phyloP scores from a whole-genome alignment of 2,888 invertebrate genomes.

The Brachypalpus laphriformis region DNA sequence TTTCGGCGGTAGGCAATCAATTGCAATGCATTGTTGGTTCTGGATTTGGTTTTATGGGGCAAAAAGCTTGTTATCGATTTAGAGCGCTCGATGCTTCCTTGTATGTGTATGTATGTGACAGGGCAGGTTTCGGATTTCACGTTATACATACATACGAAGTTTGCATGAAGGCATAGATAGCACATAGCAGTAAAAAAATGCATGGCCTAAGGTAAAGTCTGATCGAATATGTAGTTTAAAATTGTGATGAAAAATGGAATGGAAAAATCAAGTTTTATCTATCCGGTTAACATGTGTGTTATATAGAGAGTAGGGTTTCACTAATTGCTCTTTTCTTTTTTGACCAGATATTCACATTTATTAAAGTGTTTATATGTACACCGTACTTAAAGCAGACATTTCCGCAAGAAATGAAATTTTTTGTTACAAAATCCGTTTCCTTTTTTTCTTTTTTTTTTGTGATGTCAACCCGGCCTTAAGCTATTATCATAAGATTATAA shows the following conservation, averaged over 20 bases:
- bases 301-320: too few relatives aligned
- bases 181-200: neutral
- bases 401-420: too few relatives aligned
- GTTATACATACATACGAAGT: neutral
- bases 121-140: neutral
- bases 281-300: too few relatives aligned
- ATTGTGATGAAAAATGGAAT: neutral
- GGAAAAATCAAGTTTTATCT: neutral
- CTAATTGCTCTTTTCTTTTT: too few relatives aligned
- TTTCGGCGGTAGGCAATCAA: slow-evolving; percentile 3
- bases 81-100: neutral
- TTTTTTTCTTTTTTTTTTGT: too few relatives aligned
- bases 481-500: too few relatives aligned
- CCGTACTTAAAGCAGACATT: too few relatives aligned
- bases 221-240: neutral
- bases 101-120: neutral
- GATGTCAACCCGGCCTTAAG: too few relatives aligned
- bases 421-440: too few relatives aligned
- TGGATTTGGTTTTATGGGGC: neutral
- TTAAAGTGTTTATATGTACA: too few relatives aligned
- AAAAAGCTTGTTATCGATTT: neutral
- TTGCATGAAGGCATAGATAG: neutral
- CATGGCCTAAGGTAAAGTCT: neutral
- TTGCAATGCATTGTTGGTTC: slow-evolving; percentile 34
- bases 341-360: too few relatives aligned